Percentiles rank a stretch among this genome's conserved stretches.
Conservation (phyloP, 2,888 invertebrate species). For the Aproaerema taeniolella region DNA sequence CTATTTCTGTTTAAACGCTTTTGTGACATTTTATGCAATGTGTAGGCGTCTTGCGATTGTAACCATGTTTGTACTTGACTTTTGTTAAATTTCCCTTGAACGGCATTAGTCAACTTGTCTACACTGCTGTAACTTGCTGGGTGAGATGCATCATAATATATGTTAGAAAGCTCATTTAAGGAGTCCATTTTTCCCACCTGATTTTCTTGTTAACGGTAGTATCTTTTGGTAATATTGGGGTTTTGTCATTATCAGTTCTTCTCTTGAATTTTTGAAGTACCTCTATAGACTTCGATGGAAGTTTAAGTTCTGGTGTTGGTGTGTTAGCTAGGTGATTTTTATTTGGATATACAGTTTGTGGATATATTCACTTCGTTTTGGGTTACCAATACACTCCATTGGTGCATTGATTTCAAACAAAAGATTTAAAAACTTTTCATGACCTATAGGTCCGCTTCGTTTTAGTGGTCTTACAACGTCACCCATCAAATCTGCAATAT, state of each 20-base stretch:
- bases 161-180: constrained; percentile 21
- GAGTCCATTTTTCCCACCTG: constrained; percentile 29
- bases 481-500: constrained; percentile 29
- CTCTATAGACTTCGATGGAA: neutral
- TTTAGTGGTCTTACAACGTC: constrained; percentile 27
- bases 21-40: constrained; percentile 22
- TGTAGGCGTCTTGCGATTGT: constrained; percentile 24
- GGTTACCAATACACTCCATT: constrained; percentile 25
- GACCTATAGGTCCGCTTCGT: constrained; percentile 25
- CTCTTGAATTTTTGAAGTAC: neutral
- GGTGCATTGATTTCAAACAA: constrained; percentile 25
- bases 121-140: constrained; percentile 18
- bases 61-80: constrained; percentile 21
- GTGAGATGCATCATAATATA: constrained; percentile 23
- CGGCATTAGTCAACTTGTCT: constrained; percentile 19
- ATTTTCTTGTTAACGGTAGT: neutral
- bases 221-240: neutral
- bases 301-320: too few relatives aligned
- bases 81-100: constrained; percentile 22
- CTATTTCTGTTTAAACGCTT: constrained; percentile 17
- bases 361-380: constrained; percentile 14
- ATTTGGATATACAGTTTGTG: neutral
- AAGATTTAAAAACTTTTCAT: constrained; percentile 23
- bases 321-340: neutral
- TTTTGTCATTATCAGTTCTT: neutral